Conservation (phyloP, 2,797 vertebrate genomes). For the Syngnathus acus region DNA sequence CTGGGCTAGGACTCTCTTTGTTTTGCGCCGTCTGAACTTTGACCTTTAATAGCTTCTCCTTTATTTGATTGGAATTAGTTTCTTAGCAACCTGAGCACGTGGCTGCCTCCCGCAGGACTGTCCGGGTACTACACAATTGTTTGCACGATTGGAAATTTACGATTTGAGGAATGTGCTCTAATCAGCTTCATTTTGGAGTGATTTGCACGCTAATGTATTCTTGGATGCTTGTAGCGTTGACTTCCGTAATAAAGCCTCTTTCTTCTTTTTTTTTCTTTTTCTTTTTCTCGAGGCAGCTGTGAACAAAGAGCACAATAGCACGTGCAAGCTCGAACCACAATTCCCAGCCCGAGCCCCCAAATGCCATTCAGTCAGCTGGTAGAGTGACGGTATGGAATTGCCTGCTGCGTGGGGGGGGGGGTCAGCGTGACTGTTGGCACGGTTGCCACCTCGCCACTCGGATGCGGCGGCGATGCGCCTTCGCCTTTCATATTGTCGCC, state of each 20-base stretch:
- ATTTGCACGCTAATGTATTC: slow-evolving; percentile 67
- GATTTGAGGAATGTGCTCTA: slow-evolving; percentile 42
- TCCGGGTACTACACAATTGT: neutral
- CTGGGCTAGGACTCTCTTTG: neutral
- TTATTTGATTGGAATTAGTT: neutral
- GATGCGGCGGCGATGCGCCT: slow-evolving; percentile 54
- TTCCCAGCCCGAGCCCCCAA: slow-evolving; percentile 61
- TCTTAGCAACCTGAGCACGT: neutral
- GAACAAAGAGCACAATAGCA: slow-evolving; percentile 53
- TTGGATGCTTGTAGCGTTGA: slow-evolving; percentile 57
- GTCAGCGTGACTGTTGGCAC: slow-evolving; percentile 65
- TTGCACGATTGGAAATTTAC: neutral
- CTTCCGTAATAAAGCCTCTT: slow-evolving; percentile 58
- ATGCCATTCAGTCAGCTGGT: slow-evolving; percentile 65
- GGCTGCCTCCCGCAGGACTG: neutral
- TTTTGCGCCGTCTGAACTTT: too few species aligned
- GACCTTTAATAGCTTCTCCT: too few species aligned
- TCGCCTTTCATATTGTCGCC: slow-evolving; percentile 65
- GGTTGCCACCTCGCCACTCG: slow-evolving; percentile 67
- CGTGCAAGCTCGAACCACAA: slow-evolving; percentile 53
- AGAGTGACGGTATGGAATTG: slow-evolving; percentile 64
- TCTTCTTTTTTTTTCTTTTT: slow-evolving; percentile 35
- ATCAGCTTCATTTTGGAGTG: slow-evolving; percentile 56
- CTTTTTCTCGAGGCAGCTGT: slow-evolving; percentile 57
- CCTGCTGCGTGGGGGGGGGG: slow-evolving; percentile 50